These are phyloP conservation scores for Pomatorhinus ruficollis DNA, from an alignment of 2,113 vertebrate genomes.

Conservation along the genomic window DNA sequence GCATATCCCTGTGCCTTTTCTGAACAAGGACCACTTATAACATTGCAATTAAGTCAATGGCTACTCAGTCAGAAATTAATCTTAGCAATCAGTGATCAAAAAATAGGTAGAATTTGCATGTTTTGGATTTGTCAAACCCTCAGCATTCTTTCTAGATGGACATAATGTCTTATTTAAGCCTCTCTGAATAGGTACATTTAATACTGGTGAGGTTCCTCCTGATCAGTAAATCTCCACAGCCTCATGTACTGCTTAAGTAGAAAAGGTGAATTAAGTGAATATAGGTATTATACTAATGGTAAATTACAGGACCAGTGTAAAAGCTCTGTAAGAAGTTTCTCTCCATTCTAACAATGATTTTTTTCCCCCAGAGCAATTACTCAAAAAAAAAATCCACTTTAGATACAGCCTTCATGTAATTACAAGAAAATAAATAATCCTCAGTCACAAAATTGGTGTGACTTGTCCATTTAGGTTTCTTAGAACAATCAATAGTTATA, in stretches of 20 bases:
- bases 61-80: neutral
- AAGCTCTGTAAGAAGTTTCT: neutral
- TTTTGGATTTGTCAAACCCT: neutral
- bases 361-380: rapidly evolving
- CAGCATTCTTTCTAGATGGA: neutral
- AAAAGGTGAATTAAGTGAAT: neutral
- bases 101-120: neutral
- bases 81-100: neutral
- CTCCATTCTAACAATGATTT: neutral
- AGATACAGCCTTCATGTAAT: neutral
- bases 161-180: neutral
- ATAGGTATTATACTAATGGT: neutral
- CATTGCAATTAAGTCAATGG: slow-evolving; percentile 24
- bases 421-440: neutral
- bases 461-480: neutral
- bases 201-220: neutral
- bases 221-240: neutral
- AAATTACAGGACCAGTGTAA: neutral
- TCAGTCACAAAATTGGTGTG: neutral
- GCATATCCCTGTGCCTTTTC: neutral
- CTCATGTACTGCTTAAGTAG: neutral
- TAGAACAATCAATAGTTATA: neutral
- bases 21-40: slow-evolving; percentile 14
- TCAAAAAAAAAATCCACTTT: neutral
- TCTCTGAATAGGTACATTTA: neutral